These are phyloP conservation scores for Salvator merianae DNA, from an alignment of 2,113 vertebrate genomes.

Conservation along the genomic window DNA sequence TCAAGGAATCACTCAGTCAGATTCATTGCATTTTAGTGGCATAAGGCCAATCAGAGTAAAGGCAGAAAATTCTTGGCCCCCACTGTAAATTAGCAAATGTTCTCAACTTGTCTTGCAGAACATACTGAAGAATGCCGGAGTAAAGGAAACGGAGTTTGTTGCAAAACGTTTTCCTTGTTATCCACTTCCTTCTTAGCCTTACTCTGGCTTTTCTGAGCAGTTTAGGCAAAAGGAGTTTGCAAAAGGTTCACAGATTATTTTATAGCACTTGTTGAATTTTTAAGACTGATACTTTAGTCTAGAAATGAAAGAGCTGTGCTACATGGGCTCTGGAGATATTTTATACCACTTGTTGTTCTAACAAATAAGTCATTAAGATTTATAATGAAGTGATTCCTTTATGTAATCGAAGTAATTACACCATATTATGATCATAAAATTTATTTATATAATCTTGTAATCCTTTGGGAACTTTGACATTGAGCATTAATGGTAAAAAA, in stretches of 20 bases:
- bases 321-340: not conserved
- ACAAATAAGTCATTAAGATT: not conserved
- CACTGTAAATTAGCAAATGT: not conserved
- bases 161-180: not conserved
- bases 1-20: not conserved
- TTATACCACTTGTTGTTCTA: not conserved
- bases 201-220: not conserved
- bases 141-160: not conserved
- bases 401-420: not conserved
- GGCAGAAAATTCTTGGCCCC: not conserved
- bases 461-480: not conserved
- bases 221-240: conserved; percentile 10
- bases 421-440: not conserved
- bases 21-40: not conserved
- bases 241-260: conserved; percentile 17
- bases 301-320: not conserved
- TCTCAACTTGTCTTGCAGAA: not conserved
- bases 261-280: conserved; percentile 50
- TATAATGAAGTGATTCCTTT: not conserved
- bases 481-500: not conserved
- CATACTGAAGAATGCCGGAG: too few species aligned
- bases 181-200: not conserved
- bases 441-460: not conserved
- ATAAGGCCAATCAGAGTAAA: not conserved
- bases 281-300: not conserved